Evolutionary conservation across 2,113 vertebrate genomes (phyloP).

Genomic region (Tenebrosternarchus preto): DNA sequence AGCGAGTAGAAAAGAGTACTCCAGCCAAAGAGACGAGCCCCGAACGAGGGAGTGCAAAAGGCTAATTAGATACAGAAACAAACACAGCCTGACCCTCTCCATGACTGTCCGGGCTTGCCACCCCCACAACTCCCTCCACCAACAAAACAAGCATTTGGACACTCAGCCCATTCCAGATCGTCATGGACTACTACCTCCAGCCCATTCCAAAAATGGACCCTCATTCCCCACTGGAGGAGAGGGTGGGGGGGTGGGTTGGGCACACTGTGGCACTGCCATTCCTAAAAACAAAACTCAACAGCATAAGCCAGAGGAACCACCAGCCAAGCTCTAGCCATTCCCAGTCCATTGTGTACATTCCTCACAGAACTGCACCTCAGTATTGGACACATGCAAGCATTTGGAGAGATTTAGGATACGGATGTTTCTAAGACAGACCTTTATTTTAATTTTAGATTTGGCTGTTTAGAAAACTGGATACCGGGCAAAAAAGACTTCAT

Average conservation of each 20-base stretch:
- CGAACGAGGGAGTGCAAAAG: not conserved
- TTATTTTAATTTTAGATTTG: too few species aligned
- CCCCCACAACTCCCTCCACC: not conserved
- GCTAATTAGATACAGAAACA: not conserved
- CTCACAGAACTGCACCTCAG: not conserved
- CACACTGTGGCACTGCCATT: slow-evolving; percentile 10
- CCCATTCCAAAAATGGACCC: slow-evolving; percentile 33
- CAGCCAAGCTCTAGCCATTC: not conserved
- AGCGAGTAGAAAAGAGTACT: not conserved
- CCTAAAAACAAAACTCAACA: slow-evolving; percentile 3
- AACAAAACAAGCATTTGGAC: slow-evolving; percentile 8
- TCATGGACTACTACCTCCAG: slow-evolving; percentile 24
- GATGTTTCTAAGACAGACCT: too few species aligned
- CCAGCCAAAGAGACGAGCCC: not conserved
- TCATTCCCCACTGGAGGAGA: slow-evolving; percentile 21
- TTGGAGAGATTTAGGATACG: too few species aligned
- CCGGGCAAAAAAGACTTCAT: too few species aligned
- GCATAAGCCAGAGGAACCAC: not conserved
- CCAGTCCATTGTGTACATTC: not conserved
- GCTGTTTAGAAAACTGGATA: too few species aligned
- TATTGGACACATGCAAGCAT: too few species aligned
- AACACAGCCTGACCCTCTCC: not conserved
- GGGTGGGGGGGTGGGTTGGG: slow-evolving; percentile 16
- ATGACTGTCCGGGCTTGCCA: not conserved
- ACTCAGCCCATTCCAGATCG: not conserved